Base-by-base conservation (phyloP, 2,797 vertebrate species). In the Ceryle rudis region DNA sequence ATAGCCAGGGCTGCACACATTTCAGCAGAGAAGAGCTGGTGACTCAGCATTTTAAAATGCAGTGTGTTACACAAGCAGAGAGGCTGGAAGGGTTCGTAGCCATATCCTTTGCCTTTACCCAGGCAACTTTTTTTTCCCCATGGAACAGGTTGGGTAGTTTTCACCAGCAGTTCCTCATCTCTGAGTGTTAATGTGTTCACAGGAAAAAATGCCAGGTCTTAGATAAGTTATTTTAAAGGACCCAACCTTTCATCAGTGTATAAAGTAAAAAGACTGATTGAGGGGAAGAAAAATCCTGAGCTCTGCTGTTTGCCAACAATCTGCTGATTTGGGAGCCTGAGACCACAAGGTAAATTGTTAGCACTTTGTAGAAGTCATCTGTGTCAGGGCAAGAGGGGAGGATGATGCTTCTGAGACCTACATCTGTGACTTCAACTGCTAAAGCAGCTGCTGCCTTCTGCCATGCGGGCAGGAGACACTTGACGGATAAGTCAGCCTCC, bases 11-110 rank as follows among this genome's bases (percentile, higher is more conserved):
- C 77, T 95, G 91, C 58, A 65, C 1, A 9, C 26, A 4, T 64
- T 93, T 84, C 73, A 31, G 52, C 37, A 42, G 77, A 86, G 26
- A 44, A 58, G 64, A 49, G 70, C 47, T 95, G 74, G 93, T 93
- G 61, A 86, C 52, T 73, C 72, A 83, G 91, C 72, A 15, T 78
- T 89, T 96, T 83, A 49, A 90, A 92, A 65, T 15, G 54, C 62
- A 35, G 10, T 2, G 2, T 61, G 41, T 52, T 79, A 65, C 62
- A 65, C 35, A 31, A 57, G 33, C 75, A 64, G 11, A 13, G 33
- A 42, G 60, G 13, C 47, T 91, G 81, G 28, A 39, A 46, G 44
- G 8, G 5, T 65, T 81, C 1, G 0, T 19, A 49, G 47, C 33
- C n/a, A 16, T 42, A 51, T 69, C 35, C n/a, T 82, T 91, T 79